Conservation (phyloP, 2,888 invertebrate genomes). For the Ecdyonurus torrentis region DNA sequence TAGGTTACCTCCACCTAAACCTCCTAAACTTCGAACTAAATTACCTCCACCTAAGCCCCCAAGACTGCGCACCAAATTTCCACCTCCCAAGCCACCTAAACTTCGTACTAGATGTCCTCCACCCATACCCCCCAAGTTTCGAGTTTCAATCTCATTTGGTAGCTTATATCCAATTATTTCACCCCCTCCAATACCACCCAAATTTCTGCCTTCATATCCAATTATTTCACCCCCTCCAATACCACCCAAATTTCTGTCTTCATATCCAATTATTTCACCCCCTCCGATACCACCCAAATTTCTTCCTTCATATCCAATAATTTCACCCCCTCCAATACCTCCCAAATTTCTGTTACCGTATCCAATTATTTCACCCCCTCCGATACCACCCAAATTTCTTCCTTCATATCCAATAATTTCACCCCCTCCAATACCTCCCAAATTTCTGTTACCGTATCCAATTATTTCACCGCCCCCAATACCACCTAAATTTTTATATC, state of each 20-base stretch:
- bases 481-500: background rate
- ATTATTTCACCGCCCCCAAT: background rate
- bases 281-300: background rate
- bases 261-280: background rate
- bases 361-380: background rate
- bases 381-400: background rate
- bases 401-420: background rate
- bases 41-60: conserved; percentile 13
- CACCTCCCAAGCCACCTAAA: conserved; percentile 15
- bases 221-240: background rate
- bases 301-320: background rate
- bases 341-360: background rate
- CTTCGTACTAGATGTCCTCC: background rate
- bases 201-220: background rate
- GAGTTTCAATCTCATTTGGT: background rate
- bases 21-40: background rate
- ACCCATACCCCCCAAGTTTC: background rate
- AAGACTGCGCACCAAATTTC: conserved; percentile 20
- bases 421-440: background rate
- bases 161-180: background rate
- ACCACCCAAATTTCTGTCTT: background rate
- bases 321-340: background rate
- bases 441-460: background rate
- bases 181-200: background rate
- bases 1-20: background rate